Evolutionary conservation across 2,888 invertebrate genomes (phyloP).

Genomic region (Lumbricus terrestris): DNA sequence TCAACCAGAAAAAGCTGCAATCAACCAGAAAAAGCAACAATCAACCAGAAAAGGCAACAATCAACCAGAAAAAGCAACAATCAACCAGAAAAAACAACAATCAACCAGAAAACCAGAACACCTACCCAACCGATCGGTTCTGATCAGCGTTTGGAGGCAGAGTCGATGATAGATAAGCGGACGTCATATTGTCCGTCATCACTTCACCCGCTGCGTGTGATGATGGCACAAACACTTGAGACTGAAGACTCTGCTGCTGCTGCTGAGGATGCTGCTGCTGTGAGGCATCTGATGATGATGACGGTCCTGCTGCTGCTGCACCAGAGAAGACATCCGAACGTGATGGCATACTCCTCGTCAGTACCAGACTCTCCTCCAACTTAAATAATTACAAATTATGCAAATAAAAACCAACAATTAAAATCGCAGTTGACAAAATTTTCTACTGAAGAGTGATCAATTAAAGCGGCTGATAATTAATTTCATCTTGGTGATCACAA

Average conservation of each 20-base stretch:
- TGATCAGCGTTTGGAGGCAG: background rate
- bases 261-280: background rate
- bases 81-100: too few species aligned
- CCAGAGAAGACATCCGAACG: background rate
- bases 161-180: background rate
- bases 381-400: background rate
- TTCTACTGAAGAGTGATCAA: background rate
- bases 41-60: too few species aligned
- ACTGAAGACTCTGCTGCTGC: background rate
- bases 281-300: background rate
- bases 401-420: background rate
- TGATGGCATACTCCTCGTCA: slow-evolving; percentile 21
- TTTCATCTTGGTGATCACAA: background rate
- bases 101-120: too few species aligned
- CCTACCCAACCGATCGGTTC: background rate
- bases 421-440: too few species aligned
- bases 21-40: too few species aligned
- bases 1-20: too few species aligned
- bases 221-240: background rate
- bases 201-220: background rate
- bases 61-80: too few species aligned
- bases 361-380: slow-evolving; percentile 33
- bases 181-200: background rate
- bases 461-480: background rate
- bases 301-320: background rate